A percentile compares a stretch with the other conserved stretches of the same genome.
phyloP scores from a whole-genome alignment of 2,797 vertebrate species.

The Hoplostethus mediterraneus region DNA sequence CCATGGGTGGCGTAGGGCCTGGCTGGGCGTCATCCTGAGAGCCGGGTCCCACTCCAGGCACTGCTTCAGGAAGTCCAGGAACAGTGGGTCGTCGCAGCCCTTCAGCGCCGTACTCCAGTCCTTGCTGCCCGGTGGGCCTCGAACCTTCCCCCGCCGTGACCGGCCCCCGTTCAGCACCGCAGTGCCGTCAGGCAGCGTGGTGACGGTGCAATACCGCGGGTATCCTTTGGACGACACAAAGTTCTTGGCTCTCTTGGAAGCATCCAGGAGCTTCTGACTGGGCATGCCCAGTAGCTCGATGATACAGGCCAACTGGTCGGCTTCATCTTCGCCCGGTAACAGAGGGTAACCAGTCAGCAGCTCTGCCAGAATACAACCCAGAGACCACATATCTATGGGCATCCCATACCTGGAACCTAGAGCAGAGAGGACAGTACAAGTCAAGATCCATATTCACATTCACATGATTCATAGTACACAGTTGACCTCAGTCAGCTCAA shows the following conservation, averaged over 20 bases:
- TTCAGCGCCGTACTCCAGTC: conserved; percentile 94
- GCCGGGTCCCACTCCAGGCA: conserved; percentile 98
- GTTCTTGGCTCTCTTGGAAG: conserved; percentile 97
- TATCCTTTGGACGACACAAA: conserved; percentile 98
- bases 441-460: too few relatives aligned
- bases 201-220: conserved; percentile 96
- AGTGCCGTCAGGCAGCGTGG: conserved; percentile 92
- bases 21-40: conserved; percentile 93
- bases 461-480: too few relatives aligned
- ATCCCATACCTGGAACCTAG: conserved; percentile 94
- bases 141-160: conserved; percentile 93
- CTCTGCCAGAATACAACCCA: conserved; percentile 98
- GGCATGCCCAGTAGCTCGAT: conserved; percentile 97
- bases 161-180: conserved; percentile 92
- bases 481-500: too few relatives aligned
- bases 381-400: conserved; percentile 99
- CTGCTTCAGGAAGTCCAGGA: conserved; percentile 98
- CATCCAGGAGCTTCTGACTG: conserved; percentile 93
- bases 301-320: conserved; percentile 98
- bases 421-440: not conserved
- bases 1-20: conserved; percentile 96
- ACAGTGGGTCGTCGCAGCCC: conserved; percentile 95
- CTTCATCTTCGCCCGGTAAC: conserved; percentile 97
- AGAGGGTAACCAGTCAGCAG: conserved; percentile 96
- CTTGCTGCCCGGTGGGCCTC: conserved; percentile 94